phyloP scores from a whole-genome alignment of 2,113 vertebrate species.

The Trematocara stigmaticum region DNA sequence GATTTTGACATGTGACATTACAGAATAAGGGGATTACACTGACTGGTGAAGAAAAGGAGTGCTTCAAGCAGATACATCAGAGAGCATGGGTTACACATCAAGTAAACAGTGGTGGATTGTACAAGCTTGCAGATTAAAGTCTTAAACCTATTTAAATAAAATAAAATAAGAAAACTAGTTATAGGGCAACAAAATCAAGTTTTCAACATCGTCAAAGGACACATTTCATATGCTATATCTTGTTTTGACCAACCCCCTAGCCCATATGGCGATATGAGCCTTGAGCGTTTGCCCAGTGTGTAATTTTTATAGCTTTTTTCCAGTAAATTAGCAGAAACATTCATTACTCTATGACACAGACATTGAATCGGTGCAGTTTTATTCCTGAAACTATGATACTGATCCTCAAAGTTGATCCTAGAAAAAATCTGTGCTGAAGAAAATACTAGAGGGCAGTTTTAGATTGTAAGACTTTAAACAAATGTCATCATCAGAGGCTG shows the following conservation, averaged over 20 bases:
- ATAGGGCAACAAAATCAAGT: neutral
- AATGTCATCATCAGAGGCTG: neutral
- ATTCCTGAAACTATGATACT: neutral
- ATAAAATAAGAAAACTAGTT: neutral
- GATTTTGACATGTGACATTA: slow-evolving; percentile 24
- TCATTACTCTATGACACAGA: neutral
- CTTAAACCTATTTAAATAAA: neutral
- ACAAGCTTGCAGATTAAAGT: neutral
- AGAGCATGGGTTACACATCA: neutral
- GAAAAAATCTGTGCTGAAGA: neutral
- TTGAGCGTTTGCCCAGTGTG: neutral
- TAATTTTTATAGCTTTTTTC: neutral
- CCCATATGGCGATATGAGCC: neutral
- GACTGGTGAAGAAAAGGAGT: neutral
- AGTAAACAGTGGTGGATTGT: neutral
- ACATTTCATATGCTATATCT: neutral
- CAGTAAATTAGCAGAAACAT: neutral
- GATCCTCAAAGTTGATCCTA: neutral
- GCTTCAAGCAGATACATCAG: neutral
- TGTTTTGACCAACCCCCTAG: neutral
- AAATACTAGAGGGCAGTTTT: neutral
- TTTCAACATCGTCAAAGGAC: neutral
- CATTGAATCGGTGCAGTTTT: neutral
- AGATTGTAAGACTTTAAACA: neutral
- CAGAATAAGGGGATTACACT: slow-evolving; percentile 23